These are phyloP conservation scores for Syngnathus rostellatus DNA, from an alignment of 2,797 vertebrate genomes.

Conservation along the genomic window DNA sequence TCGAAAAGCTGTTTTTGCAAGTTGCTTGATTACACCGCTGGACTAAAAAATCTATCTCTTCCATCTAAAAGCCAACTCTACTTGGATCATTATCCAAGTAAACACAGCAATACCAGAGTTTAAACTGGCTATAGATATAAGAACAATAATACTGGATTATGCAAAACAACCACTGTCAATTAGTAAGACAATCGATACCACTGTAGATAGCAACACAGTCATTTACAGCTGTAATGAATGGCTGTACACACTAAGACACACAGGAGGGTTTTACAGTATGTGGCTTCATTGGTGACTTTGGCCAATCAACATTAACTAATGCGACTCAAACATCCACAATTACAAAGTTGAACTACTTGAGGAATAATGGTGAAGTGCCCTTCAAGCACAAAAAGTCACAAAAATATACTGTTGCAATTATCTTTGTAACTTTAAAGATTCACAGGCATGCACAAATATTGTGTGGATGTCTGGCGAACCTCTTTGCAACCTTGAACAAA, in stretches of 20 bases:
- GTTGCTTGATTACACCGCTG: conserved; percentile 44
- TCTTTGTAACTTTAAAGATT: not conserved
- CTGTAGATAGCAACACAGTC: conserved; percentile 20
- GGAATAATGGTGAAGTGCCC: not conserved
- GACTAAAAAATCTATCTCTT: conserved; percentile 16
- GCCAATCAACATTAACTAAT: conserved; percentile 12
- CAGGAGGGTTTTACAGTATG: conserved; percentile 12
- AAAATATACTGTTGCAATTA: not conserved
- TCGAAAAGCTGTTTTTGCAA: conserved; percentile 39
- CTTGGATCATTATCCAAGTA: conserved; percentile 7
- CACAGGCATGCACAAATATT: too few relatives aligned
- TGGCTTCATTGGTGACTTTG: conserved; percentile 11
- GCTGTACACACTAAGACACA: conserved; percentile 13
- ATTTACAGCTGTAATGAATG: conserved; percentile 27
- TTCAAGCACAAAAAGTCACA: not conserved
- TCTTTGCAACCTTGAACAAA: too few relatives aligned
- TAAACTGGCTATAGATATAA: not conserved
- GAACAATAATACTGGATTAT: conserved; percentile 8
- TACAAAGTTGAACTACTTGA: conserved; percentile 6
- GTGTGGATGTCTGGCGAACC: too few relatives aligned
- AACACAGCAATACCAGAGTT: conserved; percentile 30
- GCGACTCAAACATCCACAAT: not conserved
- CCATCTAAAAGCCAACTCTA: not conserved
- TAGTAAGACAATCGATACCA: conserved; percentile 37
- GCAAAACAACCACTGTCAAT: conserved; percentile 42